Evolutionary conservation across 1,140 invertebrate genomes (phyloP).

Genomic region (Alviniconcha marisindica): DNA sequence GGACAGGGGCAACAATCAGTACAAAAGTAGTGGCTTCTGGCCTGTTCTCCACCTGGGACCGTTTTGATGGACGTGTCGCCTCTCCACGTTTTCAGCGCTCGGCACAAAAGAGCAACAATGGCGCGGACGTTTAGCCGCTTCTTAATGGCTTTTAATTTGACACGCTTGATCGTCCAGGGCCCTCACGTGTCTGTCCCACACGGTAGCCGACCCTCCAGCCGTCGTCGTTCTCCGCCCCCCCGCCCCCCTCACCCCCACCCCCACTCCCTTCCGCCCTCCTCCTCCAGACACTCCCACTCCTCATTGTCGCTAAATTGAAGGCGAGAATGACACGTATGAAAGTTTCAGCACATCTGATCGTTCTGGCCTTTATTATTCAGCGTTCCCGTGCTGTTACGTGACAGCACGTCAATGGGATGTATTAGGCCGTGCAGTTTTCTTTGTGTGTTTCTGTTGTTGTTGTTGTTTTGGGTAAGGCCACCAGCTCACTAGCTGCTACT

Average conservation of each 20-base stretch:
- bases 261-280: not conserved
- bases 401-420: no score
- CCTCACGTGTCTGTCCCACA: not conserved
- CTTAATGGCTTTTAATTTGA: constrained; percentile 53
- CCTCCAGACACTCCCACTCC: no score
- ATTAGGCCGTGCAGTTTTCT: no score
- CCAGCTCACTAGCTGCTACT: no score
- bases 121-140: constrained; percentile 40
- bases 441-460: no score
- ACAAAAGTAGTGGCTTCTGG: constrained; percentile 7
- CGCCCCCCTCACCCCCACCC: not conserved
- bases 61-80: constrained; percentile 12
- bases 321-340: no score
- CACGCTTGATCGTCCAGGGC: constrained; percentile 42
- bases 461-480: no score
- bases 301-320: no score
- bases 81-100: constrained; percentile 1
- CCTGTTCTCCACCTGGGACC: not conserved
- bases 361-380: no score
- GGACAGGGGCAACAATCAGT: constrained; percentile 12
- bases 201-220: not conserved
- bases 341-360: no score
- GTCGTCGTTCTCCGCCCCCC: not conserved
- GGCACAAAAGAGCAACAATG: constrained; percentile 36
- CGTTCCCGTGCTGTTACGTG: no score